Percentiles rank a stretch among this genome's conserved stretches.
Evolutionary conservation across 2,113 vertebrate species (phyloP).

Genomic region (Stictonetta naevosa): DNA sequence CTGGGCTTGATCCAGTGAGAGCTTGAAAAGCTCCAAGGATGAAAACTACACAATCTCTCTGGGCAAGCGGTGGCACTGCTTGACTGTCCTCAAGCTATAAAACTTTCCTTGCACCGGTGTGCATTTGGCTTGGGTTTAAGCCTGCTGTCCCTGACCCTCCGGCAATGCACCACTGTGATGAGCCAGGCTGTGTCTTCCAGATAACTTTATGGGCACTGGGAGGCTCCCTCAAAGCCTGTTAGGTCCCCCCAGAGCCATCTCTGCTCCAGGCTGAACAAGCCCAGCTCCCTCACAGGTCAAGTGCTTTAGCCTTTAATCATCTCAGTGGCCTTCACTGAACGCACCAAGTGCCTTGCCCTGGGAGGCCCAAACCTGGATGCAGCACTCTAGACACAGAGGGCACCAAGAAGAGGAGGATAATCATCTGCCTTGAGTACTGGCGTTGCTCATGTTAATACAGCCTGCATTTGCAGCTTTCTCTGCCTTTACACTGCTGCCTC

Average conservation of each 20-base stretch:
- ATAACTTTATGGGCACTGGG: not conserved
- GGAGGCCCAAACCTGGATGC: not conserved
- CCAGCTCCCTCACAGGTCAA: not conserved
- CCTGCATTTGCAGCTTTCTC: not conserved
- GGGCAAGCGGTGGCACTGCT: not conserved
- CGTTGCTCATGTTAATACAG: not conserved
- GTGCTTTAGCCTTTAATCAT: not conserved
- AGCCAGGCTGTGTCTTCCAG: not conserved
- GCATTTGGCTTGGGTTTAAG: not conserved
- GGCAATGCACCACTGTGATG: not conserved
- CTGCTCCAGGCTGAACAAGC: not conserved
- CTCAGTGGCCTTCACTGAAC: not conserved
- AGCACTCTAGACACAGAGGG: not conserved
- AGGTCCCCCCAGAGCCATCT: not conserved
- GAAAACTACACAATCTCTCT: not conserved
- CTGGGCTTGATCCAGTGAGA: not conserved
- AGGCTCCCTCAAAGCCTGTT: not conserved
- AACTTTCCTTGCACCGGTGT: not conserved
- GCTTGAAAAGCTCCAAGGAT: not conserved
- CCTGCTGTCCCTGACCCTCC: not conserved
- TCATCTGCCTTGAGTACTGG: not conserved
- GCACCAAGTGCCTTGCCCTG: not conserved
- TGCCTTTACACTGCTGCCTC: not conserved
- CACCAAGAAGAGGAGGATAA: not conserved
- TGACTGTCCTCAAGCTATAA: not conserved